Evolutionary conservation across 37 sponge, comb jelly and placozoan species (phyloP).

Genomic region (Sycon ciliatum): DNA sequence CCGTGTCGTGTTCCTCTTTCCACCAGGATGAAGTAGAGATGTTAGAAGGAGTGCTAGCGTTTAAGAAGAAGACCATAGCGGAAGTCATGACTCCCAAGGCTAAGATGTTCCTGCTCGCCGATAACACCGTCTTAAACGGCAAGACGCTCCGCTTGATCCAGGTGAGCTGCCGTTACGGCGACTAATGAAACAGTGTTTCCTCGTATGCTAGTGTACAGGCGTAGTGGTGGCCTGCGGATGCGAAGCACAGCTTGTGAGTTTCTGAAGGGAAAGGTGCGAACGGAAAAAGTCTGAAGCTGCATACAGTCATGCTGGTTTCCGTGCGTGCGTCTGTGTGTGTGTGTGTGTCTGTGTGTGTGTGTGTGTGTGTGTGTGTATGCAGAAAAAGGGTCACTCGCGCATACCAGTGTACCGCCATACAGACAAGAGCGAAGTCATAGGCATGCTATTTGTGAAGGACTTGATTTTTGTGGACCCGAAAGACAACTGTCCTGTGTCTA

Average conservation of each 20-base stretch:
- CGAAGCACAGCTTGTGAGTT: too few relatives aligned
- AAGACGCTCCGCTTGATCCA: constrained; percentile 61
- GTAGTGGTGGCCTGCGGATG: too few relatives aligned
- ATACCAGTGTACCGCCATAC: constrained; percentile 87
- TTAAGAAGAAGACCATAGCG: constrained; percentile 67
- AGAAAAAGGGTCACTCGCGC: constrained; percentile 80
- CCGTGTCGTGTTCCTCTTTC: too few relatives aligned
- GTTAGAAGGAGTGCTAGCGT: constrained; percentile 59
- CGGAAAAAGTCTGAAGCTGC: too few relatives aligned
- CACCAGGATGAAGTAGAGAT: constrained; percentile 13
- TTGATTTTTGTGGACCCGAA: constrained; percentile 86
- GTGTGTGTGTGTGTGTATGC: too few relatives aligned
- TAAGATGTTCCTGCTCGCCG: constrained; percentile 64
- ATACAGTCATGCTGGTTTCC: too few relatives aligned
- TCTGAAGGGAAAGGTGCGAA: too few relatives aligned
- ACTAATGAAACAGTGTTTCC: too few relatives aligned
- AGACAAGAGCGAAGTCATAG: constrained; percentile 63
- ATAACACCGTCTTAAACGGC: constrained; percentile 61
- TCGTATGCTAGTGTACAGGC: too few relatives aligned
- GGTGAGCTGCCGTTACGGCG: too few relatives aligned
- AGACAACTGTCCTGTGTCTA: constrained; percentile 55
- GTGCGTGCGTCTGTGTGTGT: too few relatives aligned
- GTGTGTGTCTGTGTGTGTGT: too few relatives aligned
- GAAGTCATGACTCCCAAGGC: constrained; percentile 87
- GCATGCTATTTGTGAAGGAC: constrained; percentile 64